Evolutionary conservation across 1,140 invertebrate species (phyloP).

Genomic region (Zaprionus vittiger): DNA sequence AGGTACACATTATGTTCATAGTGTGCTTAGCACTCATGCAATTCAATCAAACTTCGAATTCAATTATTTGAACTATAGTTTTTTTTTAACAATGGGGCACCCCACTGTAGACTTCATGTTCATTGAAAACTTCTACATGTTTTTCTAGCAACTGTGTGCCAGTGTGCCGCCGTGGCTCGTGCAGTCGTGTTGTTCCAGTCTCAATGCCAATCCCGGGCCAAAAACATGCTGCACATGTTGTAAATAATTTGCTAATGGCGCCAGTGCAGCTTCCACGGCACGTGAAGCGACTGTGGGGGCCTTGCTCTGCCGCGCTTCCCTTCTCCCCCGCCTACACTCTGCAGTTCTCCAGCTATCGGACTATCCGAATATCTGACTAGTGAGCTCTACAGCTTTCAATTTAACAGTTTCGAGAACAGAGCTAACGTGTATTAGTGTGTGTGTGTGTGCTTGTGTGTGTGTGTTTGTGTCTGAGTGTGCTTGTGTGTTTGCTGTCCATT

Average conservation of each 20-base stretch:
- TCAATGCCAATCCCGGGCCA: conserved; percentile 24
- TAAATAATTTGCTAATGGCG: conserved; percentile 79
- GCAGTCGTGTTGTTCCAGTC: conserved; percentile 9
- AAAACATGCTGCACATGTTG: conserved; percentile 62
- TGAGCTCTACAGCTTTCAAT: conserved; percentile 7
- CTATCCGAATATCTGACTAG: background rate
- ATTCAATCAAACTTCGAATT: no score
- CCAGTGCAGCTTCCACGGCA: conserved; percentile 34
- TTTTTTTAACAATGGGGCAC: no score
- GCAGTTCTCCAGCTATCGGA: background rate
- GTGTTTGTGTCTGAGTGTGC: background rate
- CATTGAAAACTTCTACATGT: background rate
- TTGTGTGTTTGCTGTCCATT: conserved; percentile 18
- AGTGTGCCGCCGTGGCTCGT: conserved; percentile 14
- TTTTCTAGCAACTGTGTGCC: conserved; percentile 3
- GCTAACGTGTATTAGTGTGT: background rate
- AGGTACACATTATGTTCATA: no score
- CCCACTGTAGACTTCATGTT: background rate
- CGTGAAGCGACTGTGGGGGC: conserved; percentile 8
- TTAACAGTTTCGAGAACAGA: conserved; percentile 14
- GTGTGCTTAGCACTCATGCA: no score
- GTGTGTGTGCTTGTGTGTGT: background rate
- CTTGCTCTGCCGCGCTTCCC: conserved; percentile 3
- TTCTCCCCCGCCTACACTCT: background rate
- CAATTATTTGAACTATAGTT: no score